Conservation (phyloP, 2,113 vertebrate genomes). For the Protomyctophum bolini region DNA sequence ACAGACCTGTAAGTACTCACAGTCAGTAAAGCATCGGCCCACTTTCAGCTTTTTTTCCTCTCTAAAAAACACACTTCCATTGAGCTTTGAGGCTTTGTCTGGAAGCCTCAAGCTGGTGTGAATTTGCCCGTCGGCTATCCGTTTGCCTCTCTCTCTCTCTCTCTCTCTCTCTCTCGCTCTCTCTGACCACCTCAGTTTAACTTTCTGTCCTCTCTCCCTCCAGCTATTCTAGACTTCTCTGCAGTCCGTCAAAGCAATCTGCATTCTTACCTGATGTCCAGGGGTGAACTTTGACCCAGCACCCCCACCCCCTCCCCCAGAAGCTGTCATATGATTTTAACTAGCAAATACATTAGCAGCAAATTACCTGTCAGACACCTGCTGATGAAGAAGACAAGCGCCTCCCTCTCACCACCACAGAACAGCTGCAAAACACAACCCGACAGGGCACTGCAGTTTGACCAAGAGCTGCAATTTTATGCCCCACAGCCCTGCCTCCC, state of each 20-base stretch:
- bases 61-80: slow-evolving; percentile 19
- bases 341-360: slow-evolving; percentile 63
- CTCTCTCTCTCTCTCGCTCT: slow-evolving; percentile 26
- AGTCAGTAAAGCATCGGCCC: slow-evolving; percentile 17
- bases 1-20: slow-evolving; percentile 30
- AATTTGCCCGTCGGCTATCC: slow-evolving; percentile 47
- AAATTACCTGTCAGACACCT: slow-evolving; percentile 72
- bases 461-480: slow-evolving; percentile 51
- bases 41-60: neutral
- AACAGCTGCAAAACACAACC: slow-evolving; percentile 47
- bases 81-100: slow-evolving; percentile 42
- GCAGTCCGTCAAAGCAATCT: slow-evolving; percentile 56
- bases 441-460: slow-evolving; percentile 40
- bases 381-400: slow-evolving; percentile 45
- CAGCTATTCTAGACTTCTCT: slow-evolving; percentile 38
- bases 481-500: slow-evolving; percentile 23
- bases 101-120: slow-evolving; percentile 42
- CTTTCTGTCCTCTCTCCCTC: slow-evolving; percentile 36
- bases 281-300: slow-evolving; percentile 58
- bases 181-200: slow-evolving; percentile 9
- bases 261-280: slow-evolving; percentile 67
- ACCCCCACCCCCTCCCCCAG: slow-evolving; percentile 24
- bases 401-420: slow-evolving; percentile 26
- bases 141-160: slow-evolving; percentile 30
- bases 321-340: slow-evolving; percentile 59